Evolutionary conservation across 2,797 vertebrate species (phyloP).

Genomic region (Cyclura pinguis): DNA sequence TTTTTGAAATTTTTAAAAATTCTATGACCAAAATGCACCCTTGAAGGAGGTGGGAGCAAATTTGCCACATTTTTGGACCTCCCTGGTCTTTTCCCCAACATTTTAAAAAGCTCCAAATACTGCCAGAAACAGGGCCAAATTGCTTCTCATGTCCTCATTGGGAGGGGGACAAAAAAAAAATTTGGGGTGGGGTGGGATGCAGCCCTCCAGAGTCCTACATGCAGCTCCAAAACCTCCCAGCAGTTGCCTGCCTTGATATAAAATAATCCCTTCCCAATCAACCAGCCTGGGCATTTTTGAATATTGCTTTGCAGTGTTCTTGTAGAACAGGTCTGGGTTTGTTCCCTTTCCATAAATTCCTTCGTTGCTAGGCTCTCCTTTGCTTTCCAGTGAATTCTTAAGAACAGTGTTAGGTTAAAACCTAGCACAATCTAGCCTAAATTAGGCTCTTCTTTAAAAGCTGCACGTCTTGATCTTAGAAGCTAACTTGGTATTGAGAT

Average conservation of each 20-base stretch:
- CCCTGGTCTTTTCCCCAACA: background rate
- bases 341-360: background rate
- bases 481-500: too few relatives aligned
- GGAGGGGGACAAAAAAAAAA: too few relatives aligned
- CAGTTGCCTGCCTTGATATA: too few relatives aligned
- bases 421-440: background rate
- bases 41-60: too few relatives aligned
- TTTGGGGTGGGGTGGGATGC: too few relatives aligned
- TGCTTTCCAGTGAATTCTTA: background rate
- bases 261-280: background rate
- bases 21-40: too few relatives aligned
- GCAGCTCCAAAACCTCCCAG: too few relatives aligned
- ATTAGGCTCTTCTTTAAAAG: background rate
- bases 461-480: background rate
- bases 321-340: constrained; percentile 84
- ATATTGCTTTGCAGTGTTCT: constrained; percentile 84
- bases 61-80: too few relatives aligned
- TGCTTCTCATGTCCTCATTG: too few relatives aligned
- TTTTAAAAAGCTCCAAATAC: background rate
- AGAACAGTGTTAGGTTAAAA: background rate
- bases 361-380: background rate
- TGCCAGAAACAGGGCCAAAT: too few relatives aligned
- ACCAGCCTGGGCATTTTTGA: constrained; percentile 77
- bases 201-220: too few relatives aligned
- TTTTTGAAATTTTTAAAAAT: too few relatives aligned